Percentiles rank a stretch among this genome's conserved stretches.
Evolutionary conservation across 2,797 vertebrate genomes (phyloP).

Genomic region (Phrynocephalus forsythii): DNA sequence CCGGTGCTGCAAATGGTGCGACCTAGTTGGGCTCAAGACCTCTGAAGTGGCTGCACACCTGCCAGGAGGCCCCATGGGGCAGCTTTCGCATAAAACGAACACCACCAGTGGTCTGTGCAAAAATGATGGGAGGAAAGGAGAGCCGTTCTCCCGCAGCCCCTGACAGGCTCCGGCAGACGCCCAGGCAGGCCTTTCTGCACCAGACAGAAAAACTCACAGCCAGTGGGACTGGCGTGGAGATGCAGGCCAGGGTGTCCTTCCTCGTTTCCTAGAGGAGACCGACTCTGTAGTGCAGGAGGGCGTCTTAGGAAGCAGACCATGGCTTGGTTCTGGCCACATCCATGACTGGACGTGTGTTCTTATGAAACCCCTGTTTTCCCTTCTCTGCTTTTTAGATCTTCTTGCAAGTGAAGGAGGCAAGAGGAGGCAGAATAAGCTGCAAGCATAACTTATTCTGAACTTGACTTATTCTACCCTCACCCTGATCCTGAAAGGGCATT

Average conservation of each 20-base stretch:
- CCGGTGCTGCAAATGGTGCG: background rate
- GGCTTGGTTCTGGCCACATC: no score
- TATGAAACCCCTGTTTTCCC: background rate
- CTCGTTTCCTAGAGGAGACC: no score
- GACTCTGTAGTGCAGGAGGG: no score
- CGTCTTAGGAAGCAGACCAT: background rate
- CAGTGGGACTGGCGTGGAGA: background rate
- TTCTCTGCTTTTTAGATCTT: background rate
- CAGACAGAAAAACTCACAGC: background rate
- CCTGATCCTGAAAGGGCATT: no score
- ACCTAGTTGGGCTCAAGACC: background rate
- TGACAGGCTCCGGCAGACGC: no score
- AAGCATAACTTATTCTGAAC: no score
- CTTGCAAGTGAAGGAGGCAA: background rate
- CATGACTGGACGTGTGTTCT: background rate
- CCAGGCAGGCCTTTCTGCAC: no score
- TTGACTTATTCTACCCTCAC: no score
- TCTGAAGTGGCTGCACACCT: background rate
- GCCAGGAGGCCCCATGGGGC: background rate
- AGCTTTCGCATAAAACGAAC: background rate
- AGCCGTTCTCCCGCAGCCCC: background rate
- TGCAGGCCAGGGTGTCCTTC: background rate
- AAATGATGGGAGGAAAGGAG: no score
- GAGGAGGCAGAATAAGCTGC: background rate
- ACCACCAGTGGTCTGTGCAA: background rate